phyloP scores from a whole-genome alignment of 2,113 vertebrate species.

The Tonatia bakeri region DNA sequence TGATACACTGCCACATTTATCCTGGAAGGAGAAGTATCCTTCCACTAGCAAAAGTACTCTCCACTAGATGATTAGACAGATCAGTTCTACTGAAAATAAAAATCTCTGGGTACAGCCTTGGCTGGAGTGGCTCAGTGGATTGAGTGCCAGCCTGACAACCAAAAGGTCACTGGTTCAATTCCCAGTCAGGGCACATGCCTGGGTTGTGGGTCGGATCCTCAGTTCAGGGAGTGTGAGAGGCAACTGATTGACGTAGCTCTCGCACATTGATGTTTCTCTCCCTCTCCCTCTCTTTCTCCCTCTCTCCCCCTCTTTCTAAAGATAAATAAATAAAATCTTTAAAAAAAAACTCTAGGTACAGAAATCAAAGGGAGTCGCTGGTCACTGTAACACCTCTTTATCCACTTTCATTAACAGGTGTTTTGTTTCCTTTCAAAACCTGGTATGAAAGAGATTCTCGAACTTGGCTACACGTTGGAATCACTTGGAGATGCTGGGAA shows the following conservation, averaged over 20 bases:
- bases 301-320: no score
- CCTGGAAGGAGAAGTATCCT: not conserved
- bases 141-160: no score
- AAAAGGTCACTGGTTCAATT: no score
- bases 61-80: not conserved
- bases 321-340: no score
- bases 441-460: not conserved
- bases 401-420: not conserved
- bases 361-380: not conserved
- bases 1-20: not conserved
- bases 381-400: not conserved
- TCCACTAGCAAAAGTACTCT: not conserved
- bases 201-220: no score
- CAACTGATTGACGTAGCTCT: no score
- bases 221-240: no score
- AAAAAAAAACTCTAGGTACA: not conserved
- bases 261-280: no score
- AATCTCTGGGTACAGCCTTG: not conserved
- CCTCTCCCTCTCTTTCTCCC: no score
- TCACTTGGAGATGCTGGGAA: not conserved
- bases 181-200: no score
- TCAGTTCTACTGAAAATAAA: not conserved
- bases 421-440: constrained; percentile 19
- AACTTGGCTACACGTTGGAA: not conserved
- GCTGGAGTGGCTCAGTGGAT: no score